phyloP scores from a whole-genome alignment of 2,888 invertebrate genomes.

The Brenthis daphne region DNA sequence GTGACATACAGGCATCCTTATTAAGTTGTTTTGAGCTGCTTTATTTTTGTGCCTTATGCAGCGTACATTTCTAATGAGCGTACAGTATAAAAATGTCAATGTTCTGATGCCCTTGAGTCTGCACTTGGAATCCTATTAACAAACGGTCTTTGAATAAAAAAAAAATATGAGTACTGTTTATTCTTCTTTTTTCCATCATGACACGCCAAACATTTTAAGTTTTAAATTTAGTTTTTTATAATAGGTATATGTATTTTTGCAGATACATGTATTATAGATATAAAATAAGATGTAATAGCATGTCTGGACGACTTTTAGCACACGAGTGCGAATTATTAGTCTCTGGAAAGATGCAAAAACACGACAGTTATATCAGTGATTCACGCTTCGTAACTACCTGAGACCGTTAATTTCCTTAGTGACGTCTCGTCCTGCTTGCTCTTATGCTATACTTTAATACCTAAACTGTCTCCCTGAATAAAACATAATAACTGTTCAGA shows the following conservation, averaged over 20 bases:
- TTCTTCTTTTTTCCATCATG: slow-evolving; percentile 7
- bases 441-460: slow-evolving; percentile 14
- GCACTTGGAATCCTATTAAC: slow-evolving; percentile 19
- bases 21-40: neutral
- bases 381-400: slow-evolving; percentile 64
- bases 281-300: slow-evolving; percentile 9
- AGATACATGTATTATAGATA: neutral
- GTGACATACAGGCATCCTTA: neutral
- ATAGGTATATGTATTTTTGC: neutral
- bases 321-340: slow-evolving; percentile 64
- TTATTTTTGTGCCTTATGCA: no score
- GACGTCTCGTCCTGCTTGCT: slow-evolving; percentile 42
- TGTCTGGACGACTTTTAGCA: slow-evolving; percentile 54
- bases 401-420: slow-evolving; percentile 67
- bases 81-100: slow-evolving; percentile 29
- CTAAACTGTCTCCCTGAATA: slow-evolving; percentile 4
- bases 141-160: slow-evolving; percentile 20
- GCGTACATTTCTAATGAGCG: slow-evolving; percentile 18
- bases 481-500: neutral
- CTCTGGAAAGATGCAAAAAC: slow-evolving; percentile 65
- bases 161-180: slow-evolving; percentile 11
- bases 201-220: neutral
- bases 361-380: slow-evolving; percentile 76
- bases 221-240: neutral
- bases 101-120: slow-evolving; percentile 30